Percentiles rank a stretch among this genome's conserved stretches.
Conservation (phyloP, 2,888 invertebrate species). For the Ectobius pallidus region DNA sequence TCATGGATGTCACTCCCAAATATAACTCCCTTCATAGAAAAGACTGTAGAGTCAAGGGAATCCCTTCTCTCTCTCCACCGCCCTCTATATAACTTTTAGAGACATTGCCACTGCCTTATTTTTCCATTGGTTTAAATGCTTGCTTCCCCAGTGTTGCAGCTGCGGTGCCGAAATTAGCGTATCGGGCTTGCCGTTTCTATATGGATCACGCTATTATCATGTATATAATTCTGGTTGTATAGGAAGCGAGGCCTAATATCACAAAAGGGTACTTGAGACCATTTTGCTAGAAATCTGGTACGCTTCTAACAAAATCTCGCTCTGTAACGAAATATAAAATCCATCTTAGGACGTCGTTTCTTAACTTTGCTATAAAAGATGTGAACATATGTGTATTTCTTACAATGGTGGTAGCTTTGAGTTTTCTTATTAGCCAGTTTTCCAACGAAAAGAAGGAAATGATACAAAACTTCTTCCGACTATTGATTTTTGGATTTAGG, state of each 20-base stretch:
- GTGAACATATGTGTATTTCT: not conserved
- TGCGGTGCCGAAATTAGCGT: not conserved
- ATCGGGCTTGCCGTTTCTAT: constrained; percentile 26
- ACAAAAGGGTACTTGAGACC: constrained; percentile 33
- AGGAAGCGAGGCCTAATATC: not conserved
- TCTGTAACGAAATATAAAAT: constrained; percentile 39
- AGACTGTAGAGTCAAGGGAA: not conserved
- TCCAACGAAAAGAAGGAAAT: not conserved
- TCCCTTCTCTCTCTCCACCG: no score
- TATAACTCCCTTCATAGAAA: not conserved
- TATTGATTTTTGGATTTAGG: no score
- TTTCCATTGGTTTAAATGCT: constrained; percentile 30
- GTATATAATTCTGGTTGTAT: not conserved
- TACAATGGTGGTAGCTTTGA: constrained; percentile 26
- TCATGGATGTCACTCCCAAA: constrained; percentile 36
- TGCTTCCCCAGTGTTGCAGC: not conserved
- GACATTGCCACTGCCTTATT: constrained; percentile 20
- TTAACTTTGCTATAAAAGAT: constrained; percentile 3
- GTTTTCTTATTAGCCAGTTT: constrained; percentile 17
- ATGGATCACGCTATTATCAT: constrained; percentile 5
- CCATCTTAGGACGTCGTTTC: constrained; percentile 20
- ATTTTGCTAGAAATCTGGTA: constrained; percentile 31
- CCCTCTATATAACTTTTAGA: no score
- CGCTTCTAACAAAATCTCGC: constrained; percentile 36
- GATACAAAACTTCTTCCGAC: no score